phyloP scores from a whole-genome alignment of 2,113 vertebrate genomes.

The Noctilio leporinus region DNA sequence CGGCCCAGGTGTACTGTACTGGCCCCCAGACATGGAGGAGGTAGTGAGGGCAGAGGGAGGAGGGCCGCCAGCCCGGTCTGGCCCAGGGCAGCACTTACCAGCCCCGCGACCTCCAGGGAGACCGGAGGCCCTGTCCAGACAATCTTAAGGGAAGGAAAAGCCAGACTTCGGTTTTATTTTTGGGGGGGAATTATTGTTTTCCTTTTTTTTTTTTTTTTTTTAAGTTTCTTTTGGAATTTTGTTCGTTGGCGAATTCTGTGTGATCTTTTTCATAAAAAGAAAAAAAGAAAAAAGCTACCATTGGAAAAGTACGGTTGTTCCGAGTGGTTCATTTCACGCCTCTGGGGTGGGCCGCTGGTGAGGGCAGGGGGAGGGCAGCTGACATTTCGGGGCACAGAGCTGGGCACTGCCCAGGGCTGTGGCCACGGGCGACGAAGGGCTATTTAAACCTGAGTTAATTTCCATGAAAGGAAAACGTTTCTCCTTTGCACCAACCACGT shows the following conservation, averaged over 20 bases:
- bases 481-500: rapidly evolving
- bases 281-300: constrained; percentile 71
- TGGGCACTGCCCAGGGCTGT: no score
- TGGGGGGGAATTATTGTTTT: constrained; percentile 72
- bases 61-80: not conserved
- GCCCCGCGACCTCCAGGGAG: constrained; percentile 76
- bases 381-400: rapidly evolving
- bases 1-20: constrained; percentile 77
- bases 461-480: not conserved
- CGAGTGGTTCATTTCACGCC: constrained; percentile 34
- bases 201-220: constrained; percentile 52
- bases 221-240: constrained; percentile 80
- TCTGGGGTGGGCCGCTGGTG: not conserved
- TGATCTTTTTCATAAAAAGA: constrained; percentile 85
- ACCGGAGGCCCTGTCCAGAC: constrained; percentile 82
- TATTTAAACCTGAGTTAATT: no score
- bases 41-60: constrained; percentile 58
- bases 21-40: constrained; percentile 81
- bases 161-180: constrained; percentile 76
- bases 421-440: not conserved
- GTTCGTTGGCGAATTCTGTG: constrained; percentile 83
- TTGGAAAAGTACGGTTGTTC: constrained; percentile 66
- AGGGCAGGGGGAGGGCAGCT: not conserved
- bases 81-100: constrained; percentile 86
- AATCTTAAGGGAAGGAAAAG: constrained; percentile 88